Percentiles rank a stretch among this genome's conserved stretches.
phyloP scores from a whole-genome alignment of 2,797 vertebrate species.

The Alcedo atthis region DNA sequence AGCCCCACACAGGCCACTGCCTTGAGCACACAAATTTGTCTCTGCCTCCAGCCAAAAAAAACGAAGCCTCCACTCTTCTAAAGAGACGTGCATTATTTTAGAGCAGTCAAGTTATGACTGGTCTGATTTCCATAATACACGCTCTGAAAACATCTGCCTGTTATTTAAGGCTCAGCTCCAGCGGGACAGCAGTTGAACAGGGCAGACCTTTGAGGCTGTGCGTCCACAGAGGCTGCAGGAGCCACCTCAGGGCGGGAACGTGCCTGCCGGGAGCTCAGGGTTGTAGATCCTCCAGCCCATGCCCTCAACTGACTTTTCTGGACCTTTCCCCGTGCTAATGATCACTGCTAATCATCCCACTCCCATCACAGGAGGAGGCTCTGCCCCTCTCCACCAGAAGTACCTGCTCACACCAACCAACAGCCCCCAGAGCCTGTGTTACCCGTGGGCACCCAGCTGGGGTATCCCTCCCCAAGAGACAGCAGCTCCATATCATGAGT shows the following conservation, averaged over 20 bases:
- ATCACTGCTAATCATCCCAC: accelerated
- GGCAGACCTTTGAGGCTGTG: neutral
- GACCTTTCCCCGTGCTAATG: accelerated
- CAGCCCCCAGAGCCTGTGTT: neutral
- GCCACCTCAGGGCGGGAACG: accelerated
- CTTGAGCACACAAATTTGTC: conserved; percentile 44
- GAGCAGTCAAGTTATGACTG: conserved; percentile 58
- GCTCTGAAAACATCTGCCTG: conserved; percentile 62
- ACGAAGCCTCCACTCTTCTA: conserved; percentile 14
- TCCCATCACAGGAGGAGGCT: neutral
- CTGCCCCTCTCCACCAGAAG: neutral
- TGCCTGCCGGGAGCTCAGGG: accelerated
- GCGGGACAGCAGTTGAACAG: neutral
- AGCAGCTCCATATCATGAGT: accelerated
- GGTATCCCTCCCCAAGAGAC: neutral
- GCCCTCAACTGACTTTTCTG: neutral
- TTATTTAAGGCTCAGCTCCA: conserved; percentile 27
- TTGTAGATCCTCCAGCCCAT: accelerated
- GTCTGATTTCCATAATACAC: conserved; percentile 45
- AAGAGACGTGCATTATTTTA: neutral
- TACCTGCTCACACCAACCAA: accelerated
- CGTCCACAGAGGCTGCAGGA: neutral
- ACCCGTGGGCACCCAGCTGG: accelerated
- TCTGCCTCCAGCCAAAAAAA: conserved; percentile 60
- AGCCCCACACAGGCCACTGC: conserved; percentile 23